Percentiles rank a stretch among this genome's conserved stretches.
These are phyloP conservation scores for Drosophila teissieri DNA, from an alignment of 1,140 invertebrate species.

Conservation along the genomic window DNA sequence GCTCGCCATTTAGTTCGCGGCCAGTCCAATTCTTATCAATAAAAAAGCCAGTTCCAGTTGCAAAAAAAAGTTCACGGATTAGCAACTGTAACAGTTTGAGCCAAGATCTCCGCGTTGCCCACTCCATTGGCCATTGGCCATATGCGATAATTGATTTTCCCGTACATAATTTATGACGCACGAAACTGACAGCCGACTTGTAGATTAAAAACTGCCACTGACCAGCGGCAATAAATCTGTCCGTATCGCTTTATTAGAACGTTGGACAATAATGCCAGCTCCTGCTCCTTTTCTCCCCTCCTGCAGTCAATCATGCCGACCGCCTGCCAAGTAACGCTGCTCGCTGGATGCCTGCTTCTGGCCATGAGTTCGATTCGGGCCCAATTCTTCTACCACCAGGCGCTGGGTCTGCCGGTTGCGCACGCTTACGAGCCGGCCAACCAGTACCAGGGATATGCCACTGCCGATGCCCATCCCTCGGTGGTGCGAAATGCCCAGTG, in stretches of 20 bases:
- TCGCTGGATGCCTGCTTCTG: constrained; percentile 45
- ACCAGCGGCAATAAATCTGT: constrained; percentile 69
- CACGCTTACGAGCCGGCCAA: constrained; percentile 45
- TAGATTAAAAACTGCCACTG: constrained; percentile 75
- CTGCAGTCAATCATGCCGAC: constrained; percentile 52
- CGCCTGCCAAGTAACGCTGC: constrained; percentile 52
- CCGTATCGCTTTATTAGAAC: constrained; percentile 69
- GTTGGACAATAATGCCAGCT: constrained; percentile 44
- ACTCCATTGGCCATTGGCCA: constrained; percentile 63
- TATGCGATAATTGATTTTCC: constrained; percentile 80
- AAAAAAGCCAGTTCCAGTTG: constrained; percentile 55
- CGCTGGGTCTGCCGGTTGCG: constrained; percentile 35
- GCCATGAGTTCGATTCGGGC: constrained; percentile 33
- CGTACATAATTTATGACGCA: constrained; percentile 83
- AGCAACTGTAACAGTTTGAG: constrained; percentile 38
- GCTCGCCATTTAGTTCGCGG: constrained; percentile 23
- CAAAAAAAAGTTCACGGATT: constrained; percentile 73
- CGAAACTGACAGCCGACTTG: constrained; percentile 72
- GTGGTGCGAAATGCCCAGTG: constrained; percentile 87
- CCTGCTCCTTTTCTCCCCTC: constrained; percentile 18
- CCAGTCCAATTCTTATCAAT: constrained; percentile 70
- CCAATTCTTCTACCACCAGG: constrained; percentile 75
- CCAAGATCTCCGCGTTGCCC: constrained; percentile 39
- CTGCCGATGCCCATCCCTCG: constrained; percentile 86
- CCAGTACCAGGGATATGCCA: constrained; percentile 66